A percentile compares a stretch with the other conserved stretches of the same genome.
Evolutionary conservation across 2,113 vertebrate species (phyloP).

Genomic region (Anser brachyrhynchus): DNA sequence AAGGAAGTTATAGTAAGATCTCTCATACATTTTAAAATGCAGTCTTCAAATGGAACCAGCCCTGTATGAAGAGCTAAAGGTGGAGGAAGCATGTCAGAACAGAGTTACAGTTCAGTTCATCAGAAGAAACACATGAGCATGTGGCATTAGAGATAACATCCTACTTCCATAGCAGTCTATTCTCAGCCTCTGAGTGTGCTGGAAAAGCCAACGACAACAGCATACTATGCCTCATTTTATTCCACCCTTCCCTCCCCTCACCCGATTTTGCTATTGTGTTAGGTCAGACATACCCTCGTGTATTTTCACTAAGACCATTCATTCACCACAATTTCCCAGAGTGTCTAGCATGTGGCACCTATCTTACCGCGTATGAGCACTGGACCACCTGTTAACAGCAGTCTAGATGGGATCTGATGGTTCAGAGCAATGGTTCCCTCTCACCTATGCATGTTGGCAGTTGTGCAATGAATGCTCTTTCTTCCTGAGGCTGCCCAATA

Average conservation of each 20-base stretch:
- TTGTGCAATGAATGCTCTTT: background rate
- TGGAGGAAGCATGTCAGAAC: background rate
- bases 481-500: background rate
- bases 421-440: background rate
- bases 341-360: background rate
- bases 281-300: background rate
- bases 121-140: background rate
- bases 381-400: background rate
- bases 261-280: background rate
- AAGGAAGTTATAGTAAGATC: background rate
- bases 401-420: background rate
- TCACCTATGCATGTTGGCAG: accelerated
- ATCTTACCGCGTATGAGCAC: background rate
- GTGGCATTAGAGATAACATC: background rate
- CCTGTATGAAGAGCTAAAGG: background rate
- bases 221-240: background rate
- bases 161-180: background rate
- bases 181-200: background rate
- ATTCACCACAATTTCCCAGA: background rate
- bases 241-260: background rate
- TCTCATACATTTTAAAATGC: background rate
- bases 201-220: background rate
- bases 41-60: background rate
- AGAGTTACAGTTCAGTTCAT: background rate
- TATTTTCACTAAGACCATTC: background rate